phyloP scores from a whole-genome alignment of 2,113 vertebrate genomes.

The Aptenodytes forsteri region DNA sequence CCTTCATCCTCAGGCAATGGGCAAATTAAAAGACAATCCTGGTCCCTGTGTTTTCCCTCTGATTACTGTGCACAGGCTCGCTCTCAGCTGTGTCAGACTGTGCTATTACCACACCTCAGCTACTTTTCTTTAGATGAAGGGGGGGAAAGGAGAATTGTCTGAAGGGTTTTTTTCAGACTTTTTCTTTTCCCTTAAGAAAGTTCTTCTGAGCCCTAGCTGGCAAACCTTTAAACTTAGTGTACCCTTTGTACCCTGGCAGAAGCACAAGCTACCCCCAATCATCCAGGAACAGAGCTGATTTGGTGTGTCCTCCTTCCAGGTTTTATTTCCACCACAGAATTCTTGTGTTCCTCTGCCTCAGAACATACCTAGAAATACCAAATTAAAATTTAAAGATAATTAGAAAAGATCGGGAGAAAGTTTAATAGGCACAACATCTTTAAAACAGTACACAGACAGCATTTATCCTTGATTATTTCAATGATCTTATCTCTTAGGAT shows the following conservation, averaged over 20 bases:
- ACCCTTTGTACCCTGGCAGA: background rate
- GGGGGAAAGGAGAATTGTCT: background rate
- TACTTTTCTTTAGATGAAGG: background rate
- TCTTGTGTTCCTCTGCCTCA: background rate
- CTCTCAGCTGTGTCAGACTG: background rate
- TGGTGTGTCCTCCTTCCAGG: background rate
- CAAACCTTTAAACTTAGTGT: background rate
- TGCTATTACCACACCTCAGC: background rate
- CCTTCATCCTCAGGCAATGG: constrained; percentile 20
- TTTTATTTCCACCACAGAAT: background rate
- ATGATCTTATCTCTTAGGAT: background rate
- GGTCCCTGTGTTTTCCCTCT: background rate
- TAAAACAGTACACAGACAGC: background rate
- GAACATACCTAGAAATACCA: background rate
- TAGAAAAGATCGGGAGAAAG: background rate
- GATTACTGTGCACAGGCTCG: background rate
- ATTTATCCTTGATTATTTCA: background rate
- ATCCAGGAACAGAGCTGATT: background rate
- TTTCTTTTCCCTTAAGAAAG: background rate
- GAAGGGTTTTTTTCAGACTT: background rate
- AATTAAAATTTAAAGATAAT: background rate
- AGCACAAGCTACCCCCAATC: background rate
- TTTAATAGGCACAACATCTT: background rate
- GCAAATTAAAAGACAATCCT: constrained; percentile 49
- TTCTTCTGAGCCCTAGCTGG: background rate